Conservation (phyloP, 2,888 invertebrate species). For the Ferrisia virgata region DNA sequence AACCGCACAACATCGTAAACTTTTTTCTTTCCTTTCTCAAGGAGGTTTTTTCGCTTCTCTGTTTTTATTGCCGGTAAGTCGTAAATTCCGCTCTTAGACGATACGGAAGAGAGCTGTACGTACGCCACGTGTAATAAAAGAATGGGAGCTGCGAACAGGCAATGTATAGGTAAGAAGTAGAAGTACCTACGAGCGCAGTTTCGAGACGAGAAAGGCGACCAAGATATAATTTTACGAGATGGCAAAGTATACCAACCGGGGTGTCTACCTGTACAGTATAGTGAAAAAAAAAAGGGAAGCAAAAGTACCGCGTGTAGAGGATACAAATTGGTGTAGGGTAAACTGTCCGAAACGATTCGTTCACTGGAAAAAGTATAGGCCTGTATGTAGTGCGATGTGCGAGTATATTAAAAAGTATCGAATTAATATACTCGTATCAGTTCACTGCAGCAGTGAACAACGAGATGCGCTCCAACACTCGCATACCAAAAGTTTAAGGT, state of each 20-base stretch:
- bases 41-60: not conserved
- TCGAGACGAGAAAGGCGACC: not conserved
- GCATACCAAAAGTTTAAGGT: not conserved
- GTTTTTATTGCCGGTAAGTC: constrained; percentile 5
- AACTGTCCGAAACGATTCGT: not conserved
- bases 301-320: too few relatives aligned
- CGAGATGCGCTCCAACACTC: too few relatives aligned
- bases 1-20: constrained; percentile 8
- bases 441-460: not conserved
- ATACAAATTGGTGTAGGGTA: not conserved
- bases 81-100: constrained; percentile 23
- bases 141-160: not conserved
- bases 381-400: too few relatives aligned
- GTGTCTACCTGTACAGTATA: too few relatives aligned
- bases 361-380: too few relatives aligned
- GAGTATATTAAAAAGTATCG: constrained; percentile 23
- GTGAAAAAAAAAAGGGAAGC: not conserved
- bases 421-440: too few relatives aligned
- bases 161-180: not conserved
- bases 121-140: too few relatives aligned
- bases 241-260: too few relatives aligned
- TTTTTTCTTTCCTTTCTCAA: not conserved
- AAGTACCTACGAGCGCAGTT: not conserved
- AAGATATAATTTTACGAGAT: constrained; percentile 18
- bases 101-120: not conserved